Evolutionary conservation across 1,140 invertebrate species (phyloP).

Genomic region (roundworm (Caenorhabditis elegans)): DNA sequence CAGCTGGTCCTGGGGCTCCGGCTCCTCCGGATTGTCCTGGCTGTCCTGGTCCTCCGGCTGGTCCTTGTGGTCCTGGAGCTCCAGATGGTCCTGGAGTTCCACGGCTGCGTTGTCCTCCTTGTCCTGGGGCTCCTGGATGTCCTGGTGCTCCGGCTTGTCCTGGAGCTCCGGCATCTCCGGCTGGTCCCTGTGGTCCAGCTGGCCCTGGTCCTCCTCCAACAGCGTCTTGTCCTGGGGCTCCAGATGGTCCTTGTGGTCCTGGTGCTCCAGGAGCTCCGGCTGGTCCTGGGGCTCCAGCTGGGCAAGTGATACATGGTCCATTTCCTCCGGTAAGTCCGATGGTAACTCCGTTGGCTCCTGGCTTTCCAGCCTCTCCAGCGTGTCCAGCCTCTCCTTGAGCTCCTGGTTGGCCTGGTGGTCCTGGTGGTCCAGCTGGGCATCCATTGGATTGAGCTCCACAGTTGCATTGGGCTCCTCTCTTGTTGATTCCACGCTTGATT

Average conservation of each 20-base stretch:
- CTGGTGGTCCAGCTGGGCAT: slow-evolving; percentile 45
- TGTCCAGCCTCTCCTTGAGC: slow-evolving; percentile 39
- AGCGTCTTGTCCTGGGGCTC: slow-evolving; percentile 39
- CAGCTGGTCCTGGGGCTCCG: slow-evolving; percentile 21
- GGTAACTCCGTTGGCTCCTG: slow-evolving; percentile 37
- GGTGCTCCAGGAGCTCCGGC: slow-evolving; percentile 41
- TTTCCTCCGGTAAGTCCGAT: neutral
- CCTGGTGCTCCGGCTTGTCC: slow-evolving; percentile 33
- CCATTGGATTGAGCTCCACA: slow-evolving; percentile 37
- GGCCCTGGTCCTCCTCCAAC: slow-evolving; percentile 24
- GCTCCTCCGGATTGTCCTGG: slow-evolving; percentile 23
- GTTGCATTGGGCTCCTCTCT: slow-evolving; percentile 42
- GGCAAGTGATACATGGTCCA: slow-evolving; percentile 46
- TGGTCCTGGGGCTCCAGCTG: slow-evolving; percentile 42
- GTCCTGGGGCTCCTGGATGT: slow-evolving; percentile 28
- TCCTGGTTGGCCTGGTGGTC: slow-evolving; percentile 41
- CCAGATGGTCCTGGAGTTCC: slow-evolving; percentile 22
- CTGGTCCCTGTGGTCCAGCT: neutral
- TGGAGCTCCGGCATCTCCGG: slow-evolving; percentile 35
- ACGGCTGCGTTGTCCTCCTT: neutral
- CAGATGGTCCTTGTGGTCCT: slow-evolving; percentile 42
- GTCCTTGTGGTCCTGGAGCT: slow-evolving; percentile 32
- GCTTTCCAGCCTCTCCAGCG: slow-evolving; percentile 34
- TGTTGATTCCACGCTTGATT: slow-evolving; percentile 31
- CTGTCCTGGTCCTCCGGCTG: slow-evolving; percentile 22